Evolutionary conservation across 2,888 invertebrate genomes (phyloP).

Genomic region (Aquatica leii): DNA sequence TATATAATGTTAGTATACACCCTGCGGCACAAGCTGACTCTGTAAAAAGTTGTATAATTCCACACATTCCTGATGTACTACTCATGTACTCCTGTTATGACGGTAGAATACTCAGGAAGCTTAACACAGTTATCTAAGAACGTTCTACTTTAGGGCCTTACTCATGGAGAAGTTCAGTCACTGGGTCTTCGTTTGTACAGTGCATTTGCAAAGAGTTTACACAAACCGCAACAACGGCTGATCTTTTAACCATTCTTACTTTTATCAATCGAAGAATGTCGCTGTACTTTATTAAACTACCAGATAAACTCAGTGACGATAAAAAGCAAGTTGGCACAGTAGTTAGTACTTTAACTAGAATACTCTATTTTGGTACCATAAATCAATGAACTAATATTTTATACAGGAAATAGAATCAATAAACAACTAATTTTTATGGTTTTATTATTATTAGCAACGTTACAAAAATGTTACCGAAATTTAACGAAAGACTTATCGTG

Average conservation of each 20-base stretch:
- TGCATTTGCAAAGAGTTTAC: constrained; percentile 67
- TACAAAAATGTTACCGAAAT: too few species aligned
- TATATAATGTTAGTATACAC: constrained; percentile 59
- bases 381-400: too few species aligned
- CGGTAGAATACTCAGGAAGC: constrained; percentile 31
- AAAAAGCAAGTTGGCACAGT: constrained; percentile 77
- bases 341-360: constrained; percentile 71
- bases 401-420: too few species aligned
- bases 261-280: constrained; percentile 67
- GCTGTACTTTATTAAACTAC: constrained; percentile 65
- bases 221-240: constrained; percentile 61
- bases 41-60: constrained; percentile 65
- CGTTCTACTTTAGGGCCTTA: constrained; percentile 63
- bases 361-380: constrained; percentile 59
- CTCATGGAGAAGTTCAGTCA: constrained; percentile 72
- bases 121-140: too few species aligned
- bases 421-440: too few species aligned
- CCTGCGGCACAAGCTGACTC: constrained; percentile 37
- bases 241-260: constrained; percentile 72
- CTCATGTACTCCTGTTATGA: constrained; percentile 75
- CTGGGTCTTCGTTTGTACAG: too few species aligned
- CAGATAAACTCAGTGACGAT: constrained; percentile 59
- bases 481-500: too few species aligned
- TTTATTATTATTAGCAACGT: too few species aligned
- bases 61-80: constrained; percentile 74